Conservation (phyloP, 2,888 invertebrate species). For the Acleris holmiana region DNA sequence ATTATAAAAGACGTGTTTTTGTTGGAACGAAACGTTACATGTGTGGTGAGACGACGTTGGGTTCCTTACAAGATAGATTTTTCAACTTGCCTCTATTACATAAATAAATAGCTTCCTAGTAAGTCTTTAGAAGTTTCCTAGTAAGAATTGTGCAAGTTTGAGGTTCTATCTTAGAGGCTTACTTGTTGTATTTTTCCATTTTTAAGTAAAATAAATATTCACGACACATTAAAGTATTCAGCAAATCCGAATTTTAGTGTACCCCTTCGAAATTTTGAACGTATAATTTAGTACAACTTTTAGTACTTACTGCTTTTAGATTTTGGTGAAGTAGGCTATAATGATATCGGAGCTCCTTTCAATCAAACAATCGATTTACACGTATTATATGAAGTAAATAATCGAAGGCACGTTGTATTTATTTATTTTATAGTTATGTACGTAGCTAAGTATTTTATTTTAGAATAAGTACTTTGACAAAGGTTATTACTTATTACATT, state of each 20-base stretch:
- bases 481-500: too few relatives aligned
- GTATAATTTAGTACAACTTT: conserved; percentile 40
- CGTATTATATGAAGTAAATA: conserved; percentile 11
- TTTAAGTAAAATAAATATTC: conserved; percentile 20
- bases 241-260: conserved; percentile 26
- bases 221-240: conserved; percentile 22
- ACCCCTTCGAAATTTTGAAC: conserved; percentile 29
- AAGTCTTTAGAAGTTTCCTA: conserved; percentile 24
- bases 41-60: conserved; percentile 84
- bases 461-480: background rate
- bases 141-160: conserved; percentile 53
- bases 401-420: conserved; percentile 15
- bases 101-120: conserved; percentile 25
- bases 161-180: conserved; percentile 63
- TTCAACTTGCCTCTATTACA: conserved; percentile 40
- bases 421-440: conserved; percentile 16
- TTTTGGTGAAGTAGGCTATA: conserved; percentile 31
- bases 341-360: conserved; percentile 8
- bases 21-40: conserved; percentile 73
- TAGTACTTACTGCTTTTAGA: conserved; percentile 33
- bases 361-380: conserved; percentile 18
- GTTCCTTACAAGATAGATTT: conserved; percentile 61
- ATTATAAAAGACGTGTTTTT: conserved; percentile 65
- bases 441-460: conserved; percentile 8
- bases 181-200: conserved; percentile 40